phyloP scores from a whole-genome alignment of 2,797 vertebrate species.

The Carcharodon carcharias region DNA sequence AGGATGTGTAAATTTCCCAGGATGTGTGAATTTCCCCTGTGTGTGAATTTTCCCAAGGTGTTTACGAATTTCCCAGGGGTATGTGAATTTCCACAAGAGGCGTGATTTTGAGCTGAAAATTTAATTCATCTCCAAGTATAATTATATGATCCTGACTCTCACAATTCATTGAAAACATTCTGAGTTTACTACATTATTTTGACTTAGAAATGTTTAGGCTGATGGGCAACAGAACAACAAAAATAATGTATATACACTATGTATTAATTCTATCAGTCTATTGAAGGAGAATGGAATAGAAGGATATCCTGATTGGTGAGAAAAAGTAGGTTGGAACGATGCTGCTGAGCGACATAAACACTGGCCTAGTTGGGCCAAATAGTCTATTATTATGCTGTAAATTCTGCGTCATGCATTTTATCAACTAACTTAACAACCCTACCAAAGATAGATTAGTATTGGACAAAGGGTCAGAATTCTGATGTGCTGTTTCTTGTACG shows the following conservation, averaged over 20 bases:
- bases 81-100: not conserved
- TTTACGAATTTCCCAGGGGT: not conserved
- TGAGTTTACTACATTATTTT: not conserved
- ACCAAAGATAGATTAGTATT: not conserved
- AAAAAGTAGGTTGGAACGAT: not conserved
- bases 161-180: not conserved
- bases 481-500: not conserved
- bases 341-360: not conserved
- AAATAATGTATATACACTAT: not conserved
- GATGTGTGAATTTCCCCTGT: not conserved
- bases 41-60: not conserved
- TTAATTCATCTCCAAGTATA: not conserved
- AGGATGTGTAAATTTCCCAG: too few relatives aligned
- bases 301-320: not conserved
- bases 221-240: not conserved
- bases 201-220: not conserved
- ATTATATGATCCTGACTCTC: not conserved
- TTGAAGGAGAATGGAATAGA: not conserved
- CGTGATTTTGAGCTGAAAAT: not conserved
- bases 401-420: not conserved
- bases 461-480: not conserved
- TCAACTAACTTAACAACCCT: not conserved
- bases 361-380: not conserved
- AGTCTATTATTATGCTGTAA: not conserved
- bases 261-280: not conserved